These are phyloP conservation scores for Hapalemur alaotrensis DNA, from an alignment of 2,797 vertebrate species.

Conservation along the genomic window DNA sequence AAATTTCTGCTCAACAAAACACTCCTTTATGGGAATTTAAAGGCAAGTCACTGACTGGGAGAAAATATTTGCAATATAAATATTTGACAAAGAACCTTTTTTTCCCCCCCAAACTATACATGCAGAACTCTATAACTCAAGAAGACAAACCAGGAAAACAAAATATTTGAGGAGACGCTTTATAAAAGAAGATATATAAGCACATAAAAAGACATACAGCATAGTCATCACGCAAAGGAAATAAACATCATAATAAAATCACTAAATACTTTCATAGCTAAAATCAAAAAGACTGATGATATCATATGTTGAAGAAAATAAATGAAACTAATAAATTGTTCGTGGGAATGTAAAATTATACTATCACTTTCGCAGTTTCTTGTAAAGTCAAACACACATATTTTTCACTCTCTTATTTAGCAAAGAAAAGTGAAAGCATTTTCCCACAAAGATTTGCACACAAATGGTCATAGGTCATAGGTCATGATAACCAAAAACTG, in stretches of 20 bases:
- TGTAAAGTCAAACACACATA: background rate
- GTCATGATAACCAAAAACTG: background rate
- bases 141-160: background rate
- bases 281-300: background rate
- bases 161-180: constrained; percentile 38
- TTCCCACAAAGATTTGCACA: background rate
- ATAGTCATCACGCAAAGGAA: constrained; percentile 18
- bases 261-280: background rate
- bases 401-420: constrained; percentile 24
- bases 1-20: background rate
- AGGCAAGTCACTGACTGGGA: background rate
- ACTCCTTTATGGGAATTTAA: background rate
- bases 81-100: constrained; percentile 25
- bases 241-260: constrained; percentile 26
- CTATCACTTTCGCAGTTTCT: background rate
- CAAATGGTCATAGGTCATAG: background rate
- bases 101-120: background rate
- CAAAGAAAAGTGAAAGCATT: background rate
- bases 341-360: background rate
- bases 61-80: constrained; percentile 55
- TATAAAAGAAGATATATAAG: constrained; percentile 48
- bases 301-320: background rate
- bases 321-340: constrained; percentile 30
- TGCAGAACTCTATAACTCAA: constrained; percentile 17
- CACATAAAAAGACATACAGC: constrained; percentile 31